Evolutionary conservation across 2,888 invertebrate species (phyloP).

Genomic region (Drosophila mayaguana): DNA sequence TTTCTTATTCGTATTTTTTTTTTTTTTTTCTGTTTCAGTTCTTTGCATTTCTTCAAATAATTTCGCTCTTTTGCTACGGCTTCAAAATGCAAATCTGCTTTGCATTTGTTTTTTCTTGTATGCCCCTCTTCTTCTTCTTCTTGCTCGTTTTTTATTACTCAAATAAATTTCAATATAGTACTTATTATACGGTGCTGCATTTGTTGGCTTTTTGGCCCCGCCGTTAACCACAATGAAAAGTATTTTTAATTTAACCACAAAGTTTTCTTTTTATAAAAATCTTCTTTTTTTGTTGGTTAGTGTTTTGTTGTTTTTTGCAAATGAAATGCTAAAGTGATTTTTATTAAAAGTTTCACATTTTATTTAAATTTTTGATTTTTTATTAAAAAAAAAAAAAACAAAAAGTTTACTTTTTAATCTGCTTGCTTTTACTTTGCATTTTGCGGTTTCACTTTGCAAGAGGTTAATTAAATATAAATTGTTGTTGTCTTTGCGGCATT

Average conservation of each 20-base stretch:
- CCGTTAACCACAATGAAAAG: slow-evolving; percentile 55
- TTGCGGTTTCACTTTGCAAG: slow-evolving; percentile 48
- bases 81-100: slow-evolving; percentile 66
- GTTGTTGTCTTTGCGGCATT: slow-evolving; percentile 28
- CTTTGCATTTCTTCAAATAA: slow-evolving; percentile 10
- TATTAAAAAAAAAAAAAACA: too few species aligned
- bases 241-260: slow-evolving; percentile 76
- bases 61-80: slow-evolving; percentile 10
- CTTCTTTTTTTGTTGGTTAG: slow-evolving; percentile 14
- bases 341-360: slow-evolving; percentile 60
- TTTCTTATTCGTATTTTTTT: background rate
- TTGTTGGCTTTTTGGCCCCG: slow-evolving; percentile 24
- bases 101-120: slow-evolving; percentile 26
- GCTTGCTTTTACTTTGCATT: slow-evolving; percentile 50
- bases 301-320: slow-evolving; percentile 39
- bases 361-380: slow-evolving; percentile 1
- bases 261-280: slow-evolving; percentile 57
- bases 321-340: slow-evolving; percentile 75
- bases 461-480: slow-evolving; percentile 69
- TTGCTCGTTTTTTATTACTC: slow-evolving; percentile 25
- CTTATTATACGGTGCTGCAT: slow-evolving; percentile 53
- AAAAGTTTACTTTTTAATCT: slow-evolving; percentile 71
- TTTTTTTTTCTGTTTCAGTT: background rate
- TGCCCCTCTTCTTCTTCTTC: slow-evolving; percentile 5
- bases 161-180: slow-evolving; percentile 70